These are phyloP conservation scores for Hyposoter dolosus DNA, from an alignment of 2,888 invertebrate genomes.

Conservation along the genomic window DNA sequence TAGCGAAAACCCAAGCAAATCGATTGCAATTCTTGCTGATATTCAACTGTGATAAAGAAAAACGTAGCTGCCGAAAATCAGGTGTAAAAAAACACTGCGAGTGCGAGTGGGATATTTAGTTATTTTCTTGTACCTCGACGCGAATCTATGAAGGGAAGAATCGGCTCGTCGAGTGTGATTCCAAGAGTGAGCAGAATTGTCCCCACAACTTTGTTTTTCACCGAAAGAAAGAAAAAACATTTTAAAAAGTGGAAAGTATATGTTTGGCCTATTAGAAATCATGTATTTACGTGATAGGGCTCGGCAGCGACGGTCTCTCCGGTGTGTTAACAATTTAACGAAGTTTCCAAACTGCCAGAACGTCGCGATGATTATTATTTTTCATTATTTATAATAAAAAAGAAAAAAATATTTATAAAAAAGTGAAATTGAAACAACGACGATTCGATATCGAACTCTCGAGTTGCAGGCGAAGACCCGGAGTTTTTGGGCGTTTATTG, in stretches of 20 bases:
- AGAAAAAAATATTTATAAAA: not conserved
- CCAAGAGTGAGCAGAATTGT: conserved; percentile 7
- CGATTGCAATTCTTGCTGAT: conserved; percentile 45
- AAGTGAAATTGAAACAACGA: conserved; percentile 49
- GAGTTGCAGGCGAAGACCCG: conserved; percentile 44
- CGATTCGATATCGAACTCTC: conserved; percentile 54
- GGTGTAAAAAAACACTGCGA: conserved; percentile 38
- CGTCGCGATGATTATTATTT: conserved; percentile 46
- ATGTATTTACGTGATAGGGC: conserved; percentile 37
- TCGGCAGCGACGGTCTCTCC: conserved; percentile 40
- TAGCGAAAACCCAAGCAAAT: conserved; percentile 34
- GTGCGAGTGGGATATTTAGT: conserved; percentile 18
- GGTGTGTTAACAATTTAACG: conserved; percentile 42
- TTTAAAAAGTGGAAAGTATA: conserved; percentile 4
- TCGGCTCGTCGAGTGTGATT: conserved; percentile 23
- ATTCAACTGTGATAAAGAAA: conserved; percentile 60
- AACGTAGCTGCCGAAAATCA: conserved; percentile 60
- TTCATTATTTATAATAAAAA: conserved; percentile 22
- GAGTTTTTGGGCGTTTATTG: conserved; percentile 45
- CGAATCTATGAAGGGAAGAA: conserved; percentile 37
- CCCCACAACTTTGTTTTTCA: not conserved
- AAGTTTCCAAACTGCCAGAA: conserved; percentile 59
- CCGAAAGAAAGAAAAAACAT: not conserved
- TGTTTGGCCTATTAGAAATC: conserved; percentile 54
- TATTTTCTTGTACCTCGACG: conserved; percentile 37